These are phyloP conservation scores for Bombylius major DNA, from an alignment of 2,888 invertebrate species.

Conservation along the genomic window DNA sequence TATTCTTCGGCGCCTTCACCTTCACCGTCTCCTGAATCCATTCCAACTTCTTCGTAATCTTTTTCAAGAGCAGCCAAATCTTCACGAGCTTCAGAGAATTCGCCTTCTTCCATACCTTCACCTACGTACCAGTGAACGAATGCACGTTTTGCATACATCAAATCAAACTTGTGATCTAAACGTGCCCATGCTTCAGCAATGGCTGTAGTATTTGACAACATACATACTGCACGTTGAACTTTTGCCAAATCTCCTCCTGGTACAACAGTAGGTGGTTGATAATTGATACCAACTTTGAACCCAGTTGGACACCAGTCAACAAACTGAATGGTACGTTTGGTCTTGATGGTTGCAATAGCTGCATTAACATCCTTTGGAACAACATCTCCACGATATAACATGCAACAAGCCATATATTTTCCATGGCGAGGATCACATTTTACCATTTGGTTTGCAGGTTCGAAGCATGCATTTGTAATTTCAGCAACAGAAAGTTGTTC, in stretches of 20 bases:
- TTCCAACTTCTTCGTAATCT: conserved; percentile 70
- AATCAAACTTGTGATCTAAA: conserved; percentile 82
- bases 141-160: conserved; percentile 86
- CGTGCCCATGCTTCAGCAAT: conserved; percentile 92
- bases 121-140: conserved; percentile 85
- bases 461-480: conserved; percentile 84
- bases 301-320: conserved; percentile 84
- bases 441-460: conserved; percentile 83
- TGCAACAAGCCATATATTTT: conserved; percentile 84
- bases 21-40: conserved; percentile 63
- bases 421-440: conserved; percentile 78
- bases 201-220: conserved; percentile 87
- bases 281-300: conserved; percentile 64
- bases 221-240: conserved; percentile 85
- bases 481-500: conserved; percentile 75
- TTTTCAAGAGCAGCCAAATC: conserved; percentile 58
- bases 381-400: conserved; percentile 80
- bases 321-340: conserved; percentile 84
- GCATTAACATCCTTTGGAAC: conserved; percentile 84
- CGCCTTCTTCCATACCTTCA: conserved; percentile 65
- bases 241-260: conserved; percentile 82
- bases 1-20: conserved; percentile 62
- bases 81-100: conserved; percentile 64
- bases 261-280: conserved; percentile 80
- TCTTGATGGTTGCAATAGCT: conserved; percentile 80